These are phyloP conservation scores for Melanotaenia maccullochi DNA, from an alignment of 2,797 vertebrate genomes.

Conservation along the genomic window DNA sequence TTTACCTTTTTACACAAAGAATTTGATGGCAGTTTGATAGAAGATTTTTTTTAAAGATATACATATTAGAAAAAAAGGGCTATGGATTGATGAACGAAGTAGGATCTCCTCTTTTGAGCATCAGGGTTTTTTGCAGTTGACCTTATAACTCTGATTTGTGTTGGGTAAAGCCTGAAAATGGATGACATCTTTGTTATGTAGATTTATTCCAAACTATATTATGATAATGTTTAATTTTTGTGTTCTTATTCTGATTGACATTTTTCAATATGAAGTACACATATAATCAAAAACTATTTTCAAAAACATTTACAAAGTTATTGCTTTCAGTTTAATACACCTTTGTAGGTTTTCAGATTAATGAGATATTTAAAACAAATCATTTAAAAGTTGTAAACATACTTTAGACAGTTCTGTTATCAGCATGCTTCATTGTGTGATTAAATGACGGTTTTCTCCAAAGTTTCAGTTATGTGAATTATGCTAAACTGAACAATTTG, in stretches of 20 bases:
- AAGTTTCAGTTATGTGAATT: conserved; percentile 17
- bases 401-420: background rate
- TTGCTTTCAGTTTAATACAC: background rate
- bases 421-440: no score
- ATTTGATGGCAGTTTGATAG: conserved; percentile 60
- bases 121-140: conserved; percentile 41
- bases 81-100: conserved; percentile 41
- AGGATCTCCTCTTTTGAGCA: conserved; percentile 23
- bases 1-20: conserved; percentile 37
- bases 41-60: conserved; percentile 38
- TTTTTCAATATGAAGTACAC: no score
- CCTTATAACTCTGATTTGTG: conserved; percentile 38
- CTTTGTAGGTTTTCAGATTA: background rate
- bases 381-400: background rate
- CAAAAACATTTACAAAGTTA: background rate
- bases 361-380: no score
- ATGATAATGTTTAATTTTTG: no score
- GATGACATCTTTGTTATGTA: background rate
- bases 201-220: background rate
- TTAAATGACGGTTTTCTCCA: background rate
- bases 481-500: conserved; percentile 33
- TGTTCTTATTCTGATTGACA: no score
- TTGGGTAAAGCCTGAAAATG: background rate
- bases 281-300: no score
- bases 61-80: conserved; percentile 52